phyloP scores from a whole-genome alignment of 64 coral and sea anemone genomes.

The Montipora sp. region DNA sequence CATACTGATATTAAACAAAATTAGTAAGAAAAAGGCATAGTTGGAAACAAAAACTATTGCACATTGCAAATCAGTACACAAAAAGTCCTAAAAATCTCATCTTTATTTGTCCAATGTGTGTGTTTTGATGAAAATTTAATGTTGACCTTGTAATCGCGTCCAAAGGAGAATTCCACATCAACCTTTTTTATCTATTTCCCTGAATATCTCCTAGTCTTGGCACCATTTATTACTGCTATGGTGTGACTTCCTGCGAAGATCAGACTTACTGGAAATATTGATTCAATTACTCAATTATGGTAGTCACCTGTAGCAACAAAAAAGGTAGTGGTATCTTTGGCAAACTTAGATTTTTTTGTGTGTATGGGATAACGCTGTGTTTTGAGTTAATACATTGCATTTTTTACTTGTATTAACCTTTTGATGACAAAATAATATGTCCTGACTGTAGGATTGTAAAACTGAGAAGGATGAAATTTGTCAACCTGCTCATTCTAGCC shows the following conservation, averaged over 20 bases:
- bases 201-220: conserved; percentile 39
- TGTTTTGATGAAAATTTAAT: neutral
- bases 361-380: neutral
- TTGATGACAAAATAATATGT: conserved; percentile 60
- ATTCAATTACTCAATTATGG: neutral
- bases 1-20: too few species aligned
- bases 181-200: conserved; percentile 52
- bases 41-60: too few species aligned
- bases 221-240: conserved; percentile 29
- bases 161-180: conserved; percentile 41
- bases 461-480: conserved; percentile 59
- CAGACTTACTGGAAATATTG: neutral
- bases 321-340: too few species aligned
- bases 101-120: neutral
- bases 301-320: neutral
- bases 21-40: too few species aligned
- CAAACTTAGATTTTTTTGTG: too few species aligned
- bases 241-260: conserved; percentile 55
- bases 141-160: conserved; percentile 55
- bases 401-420: conserved; percentile 37
- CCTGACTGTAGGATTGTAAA: conserved; percentile 44
- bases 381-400: neutral
- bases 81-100: too few species aligned
- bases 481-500: conserved; percentile 36
- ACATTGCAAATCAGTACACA: too few species aligned